phyloP scores from a whole-genome alignment of 1,140 invertebrate species.

The Lepidurus arcticus region DNA sequence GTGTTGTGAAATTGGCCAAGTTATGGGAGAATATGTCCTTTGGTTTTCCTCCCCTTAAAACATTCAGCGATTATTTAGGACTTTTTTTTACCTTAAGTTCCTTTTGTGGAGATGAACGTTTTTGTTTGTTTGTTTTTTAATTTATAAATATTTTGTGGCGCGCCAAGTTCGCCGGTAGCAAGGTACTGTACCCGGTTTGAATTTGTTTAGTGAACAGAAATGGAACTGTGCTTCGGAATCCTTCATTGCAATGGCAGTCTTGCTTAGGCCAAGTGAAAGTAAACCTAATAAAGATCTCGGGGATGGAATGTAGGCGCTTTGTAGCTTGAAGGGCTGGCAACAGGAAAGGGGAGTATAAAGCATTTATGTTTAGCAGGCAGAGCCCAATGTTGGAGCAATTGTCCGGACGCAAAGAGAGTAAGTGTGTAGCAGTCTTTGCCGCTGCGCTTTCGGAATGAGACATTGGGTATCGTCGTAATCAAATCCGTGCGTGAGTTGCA shows the following conservation, averaged over 20 bases:
- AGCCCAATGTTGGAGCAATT: neutral
- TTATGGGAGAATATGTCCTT: neutral
- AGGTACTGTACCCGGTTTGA: too few species aligned
- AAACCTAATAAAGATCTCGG: conserved; percentile 12
- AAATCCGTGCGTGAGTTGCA: conserved; percentile 21
- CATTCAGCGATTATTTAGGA: neutral
- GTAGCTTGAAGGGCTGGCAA: neutral
- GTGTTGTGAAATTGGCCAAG: too few species aligned
- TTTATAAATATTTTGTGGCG: too few species aligned
- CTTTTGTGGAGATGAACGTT: neutral
- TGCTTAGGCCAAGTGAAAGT: neutral
- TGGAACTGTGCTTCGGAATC: neutral
- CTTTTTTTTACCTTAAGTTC: neutral
- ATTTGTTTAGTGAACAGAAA: neutral
- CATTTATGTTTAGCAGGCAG: neutral
- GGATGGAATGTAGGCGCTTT: neutral
- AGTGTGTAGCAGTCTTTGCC: neutral
- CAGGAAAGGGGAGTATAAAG: neutral
- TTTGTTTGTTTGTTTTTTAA: neutral
- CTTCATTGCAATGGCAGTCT: neutral
- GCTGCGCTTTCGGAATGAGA: neutral
- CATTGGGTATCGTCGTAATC: neutral
- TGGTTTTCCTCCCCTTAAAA: neutral
- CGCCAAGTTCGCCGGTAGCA: neutral
- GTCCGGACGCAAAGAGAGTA: neutral